phyloP scores from a whole-genome alignment of 2,888 invertebrate species.

The Drosophila neoperkinsi region DNA sequence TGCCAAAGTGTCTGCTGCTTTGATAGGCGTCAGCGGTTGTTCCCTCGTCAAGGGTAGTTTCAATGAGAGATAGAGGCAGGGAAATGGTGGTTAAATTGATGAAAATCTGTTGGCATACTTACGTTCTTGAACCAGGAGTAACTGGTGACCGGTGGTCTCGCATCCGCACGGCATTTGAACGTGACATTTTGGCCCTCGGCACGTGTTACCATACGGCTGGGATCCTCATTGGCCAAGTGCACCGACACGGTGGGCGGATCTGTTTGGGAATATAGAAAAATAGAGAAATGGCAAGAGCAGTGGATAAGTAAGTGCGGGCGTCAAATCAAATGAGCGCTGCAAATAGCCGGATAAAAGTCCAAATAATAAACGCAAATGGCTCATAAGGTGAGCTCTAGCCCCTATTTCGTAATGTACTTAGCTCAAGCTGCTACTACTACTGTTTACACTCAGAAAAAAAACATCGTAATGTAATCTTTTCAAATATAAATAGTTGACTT shows the following conservation, averaged over 20 bases:
- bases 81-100: conserved; percentile 3
- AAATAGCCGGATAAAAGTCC: conserved; percentile 81
- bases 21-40: conserved; percentile 66
- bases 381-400: conserved; percentile 67
- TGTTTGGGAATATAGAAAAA: conserved; percentile 83
- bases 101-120: conserved; percentile 84
- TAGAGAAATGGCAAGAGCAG: conserved; percentile 14
- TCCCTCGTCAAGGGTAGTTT: conserved; percentile 10
- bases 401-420: conserved; percentile 71
- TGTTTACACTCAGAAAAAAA: conserved; percentile 1
- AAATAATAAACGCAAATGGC: conserved; percentile 83
- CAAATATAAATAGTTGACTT: background rate
- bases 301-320: conserved; percentile 52
- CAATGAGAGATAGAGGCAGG: background rate
- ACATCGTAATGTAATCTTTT: background rate
- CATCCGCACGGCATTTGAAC: conserved; percentile 91
- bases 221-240: conserved; percentile 88
- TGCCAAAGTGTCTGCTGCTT: conserved; percentile 52
- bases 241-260: conserved; percentile 92
- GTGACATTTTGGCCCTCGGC: conserved; percentile 92
- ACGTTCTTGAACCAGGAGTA: conserved; percentile 94
- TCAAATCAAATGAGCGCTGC: conserved; percentile 80
- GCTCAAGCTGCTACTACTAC: conserved; percentile 63
- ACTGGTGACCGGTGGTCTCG: conserved; percentile 90
- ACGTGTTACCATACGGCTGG: conserved; percentile 86